Conservation (phyloP, 2,797 vertebrate genomes). For the Scolopax bukidnonensis region DNA sequence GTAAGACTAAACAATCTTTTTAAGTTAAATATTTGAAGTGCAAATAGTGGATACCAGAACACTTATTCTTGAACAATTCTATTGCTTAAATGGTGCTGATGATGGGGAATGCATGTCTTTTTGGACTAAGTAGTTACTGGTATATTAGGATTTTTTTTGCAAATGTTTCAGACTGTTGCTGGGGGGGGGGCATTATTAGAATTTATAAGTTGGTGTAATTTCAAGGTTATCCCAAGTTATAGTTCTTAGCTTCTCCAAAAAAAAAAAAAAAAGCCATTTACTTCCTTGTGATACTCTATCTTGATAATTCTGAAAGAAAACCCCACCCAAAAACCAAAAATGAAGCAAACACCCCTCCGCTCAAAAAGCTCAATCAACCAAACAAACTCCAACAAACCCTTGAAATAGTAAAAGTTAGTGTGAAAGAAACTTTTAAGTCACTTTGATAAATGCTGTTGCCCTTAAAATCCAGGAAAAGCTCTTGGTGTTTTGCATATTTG, state of each 20-base stretch:
- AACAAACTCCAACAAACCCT: fast-evolving
- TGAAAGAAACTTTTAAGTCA: background rate
- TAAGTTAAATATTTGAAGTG: background rate
- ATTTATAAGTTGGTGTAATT: fast-evolving
- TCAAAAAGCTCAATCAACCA: background rate
- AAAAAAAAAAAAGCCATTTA: background rate
- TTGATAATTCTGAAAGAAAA: background rate
- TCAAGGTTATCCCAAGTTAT: background rate
- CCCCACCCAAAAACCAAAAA: background rate
- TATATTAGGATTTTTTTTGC: background rate
- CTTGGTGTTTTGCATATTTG: background rate
- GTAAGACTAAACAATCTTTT: conserved; percentile 74
- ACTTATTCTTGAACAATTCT: background rate
- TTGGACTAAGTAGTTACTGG: background rate
- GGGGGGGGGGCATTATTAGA: background rate
- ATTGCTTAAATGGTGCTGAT: background rate
- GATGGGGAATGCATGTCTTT: background rate
- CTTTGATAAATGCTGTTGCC: background rate
- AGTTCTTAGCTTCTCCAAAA: background rate
- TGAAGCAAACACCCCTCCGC: fast-evolving
- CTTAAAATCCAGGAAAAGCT: background rate
- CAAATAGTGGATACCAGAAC: background rate
- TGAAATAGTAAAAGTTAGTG: background rate
- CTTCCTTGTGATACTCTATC: background rate
- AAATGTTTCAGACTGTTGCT: background rate